A percentile compares a stretch with the other conserved stretches of the same genome.
Conservation (phyloP, 1,140 invertebrate species). For the Drosophila albomicans region DNA sequence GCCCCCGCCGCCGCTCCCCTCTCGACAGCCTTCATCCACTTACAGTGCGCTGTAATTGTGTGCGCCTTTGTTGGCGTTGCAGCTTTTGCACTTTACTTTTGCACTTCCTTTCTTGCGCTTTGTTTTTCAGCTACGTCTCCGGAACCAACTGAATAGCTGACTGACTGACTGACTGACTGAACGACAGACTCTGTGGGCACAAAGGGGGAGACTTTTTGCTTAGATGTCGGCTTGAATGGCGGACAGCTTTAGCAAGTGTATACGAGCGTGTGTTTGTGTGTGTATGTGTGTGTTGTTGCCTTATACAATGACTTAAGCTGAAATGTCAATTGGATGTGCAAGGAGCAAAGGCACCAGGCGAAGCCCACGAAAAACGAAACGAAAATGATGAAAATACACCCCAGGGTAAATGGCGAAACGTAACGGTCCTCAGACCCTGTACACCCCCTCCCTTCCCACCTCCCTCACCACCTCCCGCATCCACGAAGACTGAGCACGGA, state of each 20-base stretch:
- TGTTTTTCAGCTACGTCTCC: slow-evolving; percentile 62
- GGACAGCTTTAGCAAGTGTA: slow-evolving; percentile 57
- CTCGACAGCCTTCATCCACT: background rate
- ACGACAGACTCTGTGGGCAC: background rate
- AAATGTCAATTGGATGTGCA: slow-evolving; percentile 82
- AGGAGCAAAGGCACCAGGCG: slow-evolving; percentile 27
- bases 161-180: slow-evolving; percentile 13
- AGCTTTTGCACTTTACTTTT: slow-evolving; percentile 80
- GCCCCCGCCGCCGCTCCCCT: background rate
- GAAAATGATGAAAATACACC: slow-evolving; percentile 79
- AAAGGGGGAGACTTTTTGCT: slow-evolving; percentile 21
- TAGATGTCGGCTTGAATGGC: slow-evolving; percentile 61
- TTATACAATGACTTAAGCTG: slow-evolving; percentile 81
- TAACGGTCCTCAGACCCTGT: slow-evolving; percentile 42
- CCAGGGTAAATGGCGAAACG: slow-evolving; percentile 70
- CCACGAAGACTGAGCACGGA: background rate
- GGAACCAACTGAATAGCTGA: slow-evolving; percentile 38
- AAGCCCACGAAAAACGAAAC: slow-evolving; percentile 62
- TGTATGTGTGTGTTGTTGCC: slow-evolving; percentile 47
- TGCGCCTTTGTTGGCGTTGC: slow-evolving; percentile 76
- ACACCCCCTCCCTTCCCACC: too few relatives aligned
- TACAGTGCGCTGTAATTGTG: slow-evolving; percentile 72
- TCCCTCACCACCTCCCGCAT: too few relatives aligned
- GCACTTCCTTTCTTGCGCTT: slow-evolving; percentile 74
- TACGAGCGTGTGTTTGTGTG: background rate